Conservation (phyloP, 37 sponge, comb jelly and placozoan genomes). For the Eunapius fragilis region DNA sequence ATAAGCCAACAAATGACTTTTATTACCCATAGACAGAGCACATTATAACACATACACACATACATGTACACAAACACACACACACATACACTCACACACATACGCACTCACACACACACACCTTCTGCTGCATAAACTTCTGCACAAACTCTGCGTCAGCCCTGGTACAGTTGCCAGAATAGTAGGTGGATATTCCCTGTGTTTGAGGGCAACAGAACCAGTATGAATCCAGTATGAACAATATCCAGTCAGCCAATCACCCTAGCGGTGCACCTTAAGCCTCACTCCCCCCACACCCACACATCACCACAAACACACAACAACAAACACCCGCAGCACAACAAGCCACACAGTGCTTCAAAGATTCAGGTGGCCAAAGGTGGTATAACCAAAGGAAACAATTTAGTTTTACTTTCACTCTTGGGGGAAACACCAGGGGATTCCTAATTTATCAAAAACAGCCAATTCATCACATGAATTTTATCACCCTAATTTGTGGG, state of each 20-base stretch:
- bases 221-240: too few species aligned
- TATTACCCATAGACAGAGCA: too few species aligned
- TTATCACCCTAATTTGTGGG: background rate
- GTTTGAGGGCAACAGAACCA: background rate
- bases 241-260: too few species aligned
- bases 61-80: too few species aligned
- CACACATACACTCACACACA: too few species aligned
- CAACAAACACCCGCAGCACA: background rate
- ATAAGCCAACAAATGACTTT: too few species aligned
- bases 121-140: constrained; percentile 83
- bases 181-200: constrained; percentile 92
- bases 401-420: background rate
- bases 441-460: background rate
- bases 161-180: constrained; percentile 70
- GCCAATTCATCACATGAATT: background rate
- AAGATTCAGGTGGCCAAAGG: too few species aligned
- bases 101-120: background rate
- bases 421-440: background rate
- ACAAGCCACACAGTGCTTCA: background rate
- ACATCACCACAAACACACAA: background rate
- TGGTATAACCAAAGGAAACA: too few species aligned
- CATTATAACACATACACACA: background rate
- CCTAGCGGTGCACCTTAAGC: background rate
- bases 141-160: constrained; percentile 83
- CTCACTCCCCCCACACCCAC: background rate